Evolutionary conservation across 2,797 vertebrate genomes (phyloP), one percentile per base, ranked within the genome.

Genomic region (Lates japonicus): DNA sequence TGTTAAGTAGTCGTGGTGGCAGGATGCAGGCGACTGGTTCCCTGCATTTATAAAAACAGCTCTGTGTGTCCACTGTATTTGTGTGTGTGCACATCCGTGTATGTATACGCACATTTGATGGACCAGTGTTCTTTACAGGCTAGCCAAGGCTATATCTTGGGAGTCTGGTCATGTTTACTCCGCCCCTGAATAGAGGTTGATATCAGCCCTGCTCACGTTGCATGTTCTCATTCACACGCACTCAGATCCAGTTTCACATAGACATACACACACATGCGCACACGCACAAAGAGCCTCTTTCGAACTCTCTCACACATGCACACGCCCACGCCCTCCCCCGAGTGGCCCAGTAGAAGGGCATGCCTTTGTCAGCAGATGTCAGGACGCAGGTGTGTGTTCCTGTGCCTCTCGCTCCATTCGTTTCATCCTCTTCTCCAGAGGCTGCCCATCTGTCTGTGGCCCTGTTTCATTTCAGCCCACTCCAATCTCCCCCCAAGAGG

Each of bases 301-400:
- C 62, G 76, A 83, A 86, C 77, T 70, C 70, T 72, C 64, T 35
- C 66, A 16, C 46, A 20, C 75, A 42, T 51, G 17, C 49, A 64
- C 71, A 61, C 66, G 1, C 81, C 39, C 70, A 63, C 58, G 7
- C 87, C 82, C 86, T 80, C 92, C 89, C 90, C 85, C 37, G 66
- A 89, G 90, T 87, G 72, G 85, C 87, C 90, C 88, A 82, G 90
- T 90, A 87, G 93, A 95, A 93, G 93, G 93, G 91, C 92, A 95
- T 88, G 92, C 80, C 93, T 93, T 94, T 95, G 93, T 94, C 92
- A 93, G 94, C 94, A 94, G 93, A 94, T 94, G 93, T 93, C 92
- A 91, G 93, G 93, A 83, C 91, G 92, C 94, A 95, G 95, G 91
- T 95, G 95, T 92, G 92, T 93, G 91, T 93, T 93, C 91, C 87